phyloP scores from a whole-genome alignment of 2,797 vertebrate species.

The Crocidura indochinensis region DNA sequence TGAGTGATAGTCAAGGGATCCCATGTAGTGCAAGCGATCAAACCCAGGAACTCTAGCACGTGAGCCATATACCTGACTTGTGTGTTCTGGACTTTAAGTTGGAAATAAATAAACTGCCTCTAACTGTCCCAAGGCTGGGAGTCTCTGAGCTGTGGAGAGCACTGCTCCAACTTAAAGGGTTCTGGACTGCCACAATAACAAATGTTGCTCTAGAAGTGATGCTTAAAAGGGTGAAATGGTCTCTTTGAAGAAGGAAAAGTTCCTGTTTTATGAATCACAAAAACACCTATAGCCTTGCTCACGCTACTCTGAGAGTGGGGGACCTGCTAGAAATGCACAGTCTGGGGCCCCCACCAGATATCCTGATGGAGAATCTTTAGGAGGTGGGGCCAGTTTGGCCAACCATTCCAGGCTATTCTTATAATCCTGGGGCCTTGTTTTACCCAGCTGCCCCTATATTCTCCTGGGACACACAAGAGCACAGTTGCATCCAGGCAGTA shows the following conservation, averaged over 20 bases:
- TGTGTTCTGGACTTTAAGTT: conserved; percentile 43
- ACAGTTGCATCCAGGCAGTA: neutral
- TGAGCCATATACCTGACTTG: neutral
- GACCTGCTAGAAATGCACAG: conserved; percentile 50
- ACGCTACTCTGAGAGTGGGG: neutral
- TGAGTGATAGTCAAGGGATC: too few relatives aligned
- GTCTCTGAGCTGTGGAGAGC: conserved; percentile 1
- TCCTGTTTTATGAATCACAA: neutral
- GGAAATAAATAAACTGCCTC: conserved; percentile 32
- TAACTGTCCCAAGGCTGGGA: conserved; percentile 46
- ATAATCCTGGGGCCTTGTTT: conserved; percentile 2
- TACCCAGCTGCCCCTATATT: conserved; percentile 2
- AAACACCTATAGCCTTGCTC: neutral
- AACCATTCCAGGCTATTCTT: conserved; percentile 9
- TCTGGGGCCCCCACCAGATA: conserved; percentile 2
- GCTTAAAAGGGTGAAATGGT: conserved; percentile 54
- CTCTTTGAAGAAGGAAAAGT: conserved; percentile 15
- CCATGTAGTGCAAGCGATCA: neutral
- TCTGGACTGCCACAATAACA: neutral
- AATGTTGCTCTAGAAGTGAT: neutral
- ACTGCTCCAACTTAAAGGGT: conserved; percentile 24
- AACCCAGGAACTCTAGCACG: neutral
- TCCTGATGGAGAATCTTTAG: conserved; percentile 40
- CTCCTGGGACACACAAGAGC: neutral
- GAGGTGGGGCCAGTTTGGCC: too few relatives aligned